Base-by-base conservation (phyloP, 2,797 vertebrate genomes). In the Taenioides sp. region DNA sequence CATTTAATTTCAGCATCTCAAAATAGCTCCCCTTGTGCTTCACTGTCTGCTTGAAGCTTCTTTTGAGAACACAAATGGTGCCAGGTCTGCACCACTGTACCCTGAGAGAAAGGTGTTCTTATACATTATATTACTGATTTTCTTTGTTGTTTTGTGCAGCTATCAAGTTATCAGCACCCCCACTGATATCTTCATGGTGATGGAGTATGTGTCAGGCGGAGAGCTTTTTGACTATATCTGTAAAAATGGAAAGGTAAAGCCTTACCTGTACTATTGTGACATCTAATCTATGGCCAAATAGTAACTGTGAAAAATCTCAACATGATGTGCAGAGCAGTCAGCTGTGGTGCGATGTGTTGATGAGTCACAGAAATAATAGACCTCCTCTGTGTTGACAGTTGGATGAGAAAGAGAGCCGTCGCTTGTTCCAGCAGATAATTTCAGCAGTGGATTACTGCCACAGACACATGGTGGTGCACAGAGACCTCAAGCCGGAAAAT, bases 131-230 rank as follows among this genome's bases (percentile, higher is more conserved):
- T 28, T 18, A 4, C 31, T 37, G 7, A 37, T 62, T n/a, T 52
- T 61, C 40, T 75, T 57, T 71, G 47, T 80, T 69, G 10, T 25
- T 89, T 70, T 86, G 81, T 80, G 40, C 90, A 99, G 98, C 91
- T 99, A 99, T 93, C 98, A 99, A 87, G 98, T 99, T 87, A 99
- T 99, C 86, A 98, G 98, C 93, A 99, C 98, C 80, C 98, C 98
- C 6, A 99, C 98, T 79, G 98, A 99, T 87, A 98, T 99, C 91
- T 99, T 99, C 91, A 99, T 99, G 97, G 98, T 99, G 84, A 99
- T 99, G 98, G 98, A 99, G 77, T 98, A 99, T 85, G 98, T 99
- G 86, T 97, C 98, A 27, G 98, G 98, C 78, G 98, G 98, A 88
- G 97, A 99, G 89, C 95, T 99, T 64, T 99, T 99, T 81, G 98